These are phyloP conservation scores for Agapornis canus DNA, from an alignment of 2,797 vertebrate species.

Conservation along the genomic window DNA sequence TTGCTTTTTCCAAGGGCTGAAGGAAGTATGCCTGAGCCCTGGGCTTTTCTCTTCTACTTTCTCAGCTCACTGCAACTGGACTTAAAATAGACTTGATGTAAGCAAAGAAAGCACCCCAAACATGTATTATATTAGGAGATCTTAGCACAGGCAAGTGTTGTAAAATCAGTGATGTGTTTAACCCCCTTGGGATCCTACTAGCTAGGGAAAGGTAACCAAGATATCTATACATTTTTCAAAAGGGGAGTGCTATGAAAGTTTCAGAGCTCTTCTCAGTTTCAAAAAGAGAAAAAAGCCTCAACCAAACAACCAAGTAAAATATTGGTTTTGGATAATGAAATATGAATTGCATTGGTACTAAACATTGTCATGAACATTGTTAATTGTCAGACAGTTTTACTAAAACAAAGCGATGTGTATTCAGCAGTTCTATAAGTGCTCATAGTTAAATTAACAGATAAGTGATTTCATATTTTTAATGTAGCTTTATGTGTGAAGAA, in stretches of 20 bases:
- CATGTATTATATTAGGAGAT: neutral
- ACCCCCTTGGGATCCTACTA: neutral
- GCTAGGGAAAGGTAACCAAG: neutral
- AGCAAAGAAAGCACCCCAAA: neutral
- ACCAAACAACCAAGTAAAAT: neutral
- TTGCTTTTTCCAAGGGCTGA: neutral
- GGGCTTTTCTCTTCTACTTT: neutral
- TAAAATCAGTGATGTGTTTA: neutral
- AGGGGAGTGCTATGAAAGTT: neutral
- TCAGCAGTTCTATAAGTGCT: neutral
- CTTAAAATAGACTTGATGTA: neutral
- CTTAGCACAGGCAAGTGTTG: neutral
- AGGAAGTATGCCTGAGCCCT: neutral
- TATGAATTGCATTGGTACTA: neutral
- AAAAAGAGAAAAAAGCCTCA: neutral
- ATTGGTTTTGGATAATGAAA: neutral
- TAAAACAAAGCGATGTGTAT: neutral
- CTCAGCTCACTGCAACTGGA: neutral
- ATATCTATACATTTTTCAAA: neutral
- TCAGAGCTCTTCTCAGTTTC: neutral
- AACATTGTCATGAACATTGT: neutral
- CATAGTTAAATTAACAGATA: neutral
- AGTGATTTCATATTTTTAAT: neutral
- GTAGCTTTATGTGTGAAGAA: neutral
- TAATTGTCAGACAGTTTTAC: neutral